Percentiles rank a stretch among this genome's conserved stretches.
Conservation (phyloP, 2,797 vertebrate species). For the Phrynocephalus forsythii region DNA sequence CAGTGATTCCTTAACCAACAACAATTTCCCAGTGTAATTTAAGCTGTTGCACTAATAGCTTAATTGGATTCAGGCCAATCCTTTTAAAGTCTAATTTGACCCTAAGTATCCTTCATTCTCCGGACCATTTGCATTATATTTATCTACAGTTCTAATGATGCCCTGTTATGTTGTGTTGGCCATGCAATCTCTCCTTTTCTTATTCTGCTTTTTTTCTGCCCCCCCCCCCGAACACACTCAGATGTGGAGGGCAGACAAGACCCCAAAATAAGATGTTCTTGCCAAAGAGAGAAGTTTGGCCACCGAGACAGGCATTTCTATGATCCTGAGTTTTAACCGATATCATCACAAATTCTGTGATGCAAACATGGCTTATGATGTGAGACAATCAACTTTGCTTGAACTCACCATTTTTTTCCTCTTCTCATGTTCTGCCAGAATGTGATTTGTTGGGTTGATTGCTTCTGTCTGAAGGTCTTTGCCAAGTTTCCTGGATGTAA, state of each 20-base stretch:
- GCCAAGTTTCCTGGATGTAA: conserved; percentile 81
- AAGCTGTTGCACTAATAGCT: too few relatives aligned
- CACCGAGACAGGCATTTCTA: not conserved
- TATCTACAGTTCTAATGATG: not conserved
- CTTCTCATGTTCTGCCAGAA: conserved; percentile 84
- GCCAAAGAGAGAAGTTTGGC: not conserved
- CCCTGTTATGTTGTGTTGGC: not conserved
- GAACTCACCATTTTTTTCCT: conserved; percentile 85
- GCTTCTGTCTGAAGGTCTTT: conserved; percentile 87
- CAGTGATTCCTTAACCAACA: too few relatives aligned
- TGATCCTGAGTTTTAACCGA: not conserved
- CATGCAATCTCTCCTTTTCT: not conserved
- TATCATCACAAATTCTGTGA: conserved; percentile 12
- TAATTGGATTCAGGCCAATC: too few relatives aligned
- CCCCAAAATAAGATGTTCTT: not conserved
- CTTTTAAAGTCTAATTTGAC: not conserved
- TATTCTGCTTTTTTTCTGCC: not conserved
- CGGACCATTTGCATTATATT: not conserved
- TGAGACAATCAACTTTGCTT: conserved; percentile 40
- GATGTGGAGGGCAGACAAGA: not conserved
- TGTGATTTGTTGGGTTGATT: conserved; percentile 81
- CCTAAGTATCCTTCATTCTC: not conserved
- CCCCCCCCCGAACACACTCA: not conserved
- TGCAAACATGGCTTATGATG: not conserved
- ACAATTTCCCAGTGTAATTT: too few relatives aligned